A percentile compares a stretch with the other conserved stretches of the same genome.
phyloP scores from a whole-genome alignment of 23 tunicate genomes.

The Trididemnum clinides region DNA sequence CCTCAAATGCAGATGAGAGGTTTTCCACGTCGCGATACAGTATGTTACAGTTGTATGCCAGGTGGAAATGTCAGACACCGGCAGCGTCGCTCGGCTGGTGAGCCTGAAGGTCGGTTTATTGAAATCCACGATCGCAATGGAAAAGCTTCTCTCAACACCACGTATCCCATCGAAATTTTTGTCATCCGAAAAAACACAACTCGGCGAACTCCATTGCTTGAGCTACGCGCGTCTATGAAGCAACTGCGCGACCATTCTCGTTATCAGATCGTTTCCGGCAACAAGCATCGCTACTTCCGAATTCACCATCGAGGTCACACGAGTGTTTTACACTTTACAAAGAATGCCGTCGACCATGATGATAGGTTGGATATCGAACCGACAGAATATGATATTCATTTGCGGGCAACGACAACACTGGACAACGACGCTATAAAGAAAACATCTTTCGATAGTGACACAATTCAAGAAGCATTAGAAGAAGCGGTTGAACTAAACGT shows the following conservation, averaged over 20 bases:
- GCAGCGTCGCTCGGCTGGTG: constrained; percentile 29
- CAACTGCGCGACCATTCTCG: constrained; percentile 63
- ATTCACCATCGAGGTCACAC: constrained; percentile 40
- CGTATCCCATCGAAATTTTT: constrained; percentile 66
- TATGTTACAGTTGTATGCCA: constrained; percentile 78
- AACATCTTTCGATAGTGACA: constrained; percentile 54
- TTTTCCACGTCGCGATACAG: constrained; percentile 24
- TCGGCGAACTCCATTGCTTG: constrained; percentile 49
- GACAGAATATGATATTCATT: constrained; percentile 6
- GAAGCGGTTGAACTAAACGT: constrained; percentile 28
- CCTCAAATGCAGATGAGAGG: not conserved
- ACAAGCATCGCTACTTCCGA: constrained; percentile 65
- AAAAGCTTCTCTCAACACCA: constrained; percentile 59
- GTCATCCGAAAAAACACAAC: constrained; percentile 39
- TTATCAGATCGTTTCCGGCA: constrained; percentile 73
- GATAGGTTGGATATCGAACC: constrained; percentile 18
- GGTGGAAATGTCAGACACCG: constrained; percentile 55
- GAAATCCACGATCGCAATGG: constrained; percentile 60
- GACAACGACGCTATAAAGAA: not conserved
- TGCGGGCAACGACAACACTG: constrained; percentile 42
- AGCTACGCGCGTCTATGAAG: constrained; percentile 74
- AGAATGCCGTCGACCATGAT: constrained; percentile 19
- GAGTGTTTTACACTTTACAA: constrained; percentile 61
- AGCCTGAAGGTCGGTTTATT: constrained; percentile 66
- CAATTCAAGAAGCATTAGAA: constrained; percentile 51